Conservation (phyloP, 2,797 vertebrate genomes). For the Brotula barbata region DNA sequence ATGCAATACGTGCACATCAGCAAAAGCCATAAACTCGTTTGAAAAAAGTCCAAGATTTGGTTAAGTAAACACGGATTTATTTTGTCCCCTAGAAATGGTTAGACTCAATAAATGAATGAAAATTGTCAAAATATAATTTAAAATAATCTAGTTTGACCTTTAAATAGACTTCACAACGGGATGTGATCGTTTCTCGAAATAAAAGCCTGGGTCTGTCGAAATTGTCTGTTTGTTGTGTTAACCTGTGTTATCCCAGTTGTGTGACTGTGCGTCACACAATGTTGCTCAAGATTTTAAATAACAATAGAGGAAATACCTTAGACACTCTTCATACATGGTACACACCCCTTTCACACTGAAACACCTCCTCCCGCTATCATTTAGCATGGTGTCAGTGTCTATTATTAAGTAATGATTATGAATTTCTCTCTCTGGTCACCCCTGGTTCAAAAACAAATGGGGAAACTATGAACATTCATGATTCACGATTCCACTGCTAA, state of each 20-base stretch:
- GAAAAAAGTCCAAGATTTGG: too few relatives aligned
- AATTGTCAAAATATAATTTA: too few relatives aligned
- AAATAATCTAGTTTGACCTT: too few relatives aligned
- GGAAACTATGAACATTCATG: not conserved
- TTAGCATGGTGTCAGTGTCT: conserved; percentile 8
- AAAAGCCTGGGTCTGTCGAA: too few relatives aligned
- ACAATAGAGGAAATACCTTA: not conserved
- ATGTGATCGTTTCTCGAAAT: too few relatives aligned
- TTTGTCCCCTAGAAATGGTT: too few relatives aligned
- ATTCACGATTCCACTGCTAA: not conserved
- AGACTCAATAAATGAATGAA: too few relatives aligned
- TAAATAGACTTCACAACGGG: too few relatives aligned
- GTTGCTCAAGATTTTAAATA: conserved; percentile 16
- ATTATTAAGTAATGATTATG: not conserved
- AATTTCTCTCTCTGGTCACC: not conserved
- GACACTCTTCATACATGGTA: not conserved
- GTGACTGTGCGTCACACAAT: not conserved
- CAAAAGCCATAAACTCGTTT: too few relatives aligned
- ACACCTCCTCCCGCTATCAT: conserved; percentile 7
- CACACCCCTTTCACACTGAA: conserved; percentile 11
- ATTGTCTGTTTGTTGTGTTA: not conserved
- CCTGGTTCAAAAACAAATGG: not conserved
- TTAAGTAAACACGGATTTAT: too few relatives aligned
- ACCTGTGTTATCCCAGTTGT: not conserved
- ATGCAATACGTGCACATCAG: too few relatives aligned